Conservation (phyloP, 2,797 vertebrate genomes). For the Chrosomus eos region DNA sequence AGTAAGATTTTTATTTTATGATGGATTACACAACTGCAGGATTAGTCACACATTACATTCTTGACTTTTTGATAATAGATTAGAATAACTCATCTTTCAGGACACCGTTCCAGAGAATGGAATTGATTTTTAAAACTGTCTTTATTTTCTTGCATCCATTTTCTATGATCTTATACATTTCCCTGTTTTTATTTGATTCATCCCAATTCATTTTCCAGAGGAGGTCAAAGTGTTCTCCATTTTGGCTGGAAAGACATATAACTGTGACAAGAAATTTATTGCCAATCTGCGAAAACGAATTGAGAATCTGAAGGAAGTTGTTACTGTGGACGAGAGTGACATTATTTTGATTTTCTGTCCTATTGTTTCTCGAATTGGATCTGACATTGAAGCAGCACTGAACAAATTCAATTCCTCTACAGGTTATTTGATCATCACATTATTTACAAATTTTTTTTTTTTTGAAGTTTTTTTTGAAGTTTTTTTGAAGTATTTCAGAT, state of each 20-base stretch:
- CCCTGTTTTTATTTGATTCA: neutral
- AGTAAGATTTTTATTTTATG: neutral
- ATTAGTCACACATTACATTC: neutral
- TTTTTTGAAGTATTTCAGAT: neutral
- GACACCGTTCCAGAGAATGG: neutral
- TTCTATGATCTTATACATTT: neutral
- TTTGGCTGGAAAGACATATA: neutral
- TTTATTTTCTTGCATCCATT: neutral
- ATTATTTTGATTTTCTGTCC: slow-evolving; percentile 37
- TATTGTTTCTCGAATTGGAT: slow-evolving; percentile 33
- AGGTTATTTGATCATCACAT: neutral
- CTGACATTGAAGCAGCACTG: slow-evolving; percentile 34
- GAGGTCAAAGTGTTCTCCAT: neutral
- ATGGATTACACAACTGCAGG: neutral
- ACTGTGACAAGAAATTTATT: neutral
- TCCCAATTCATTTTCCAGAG: neutral
- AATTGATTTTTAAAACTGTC: neutral
- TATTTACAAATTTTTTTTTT: neutral
- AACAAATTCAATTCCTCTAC: neutral
- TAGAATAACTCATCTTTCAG: neutral
- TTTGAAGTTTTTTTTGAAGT: too few species aligned
- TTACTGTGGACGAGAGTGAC: neutral
- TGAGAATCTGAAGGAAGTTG: neutral
- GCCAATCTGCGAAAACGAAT: accelerated
- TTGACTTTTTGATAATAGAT: neutral